A percentile compares a stretch with the other conserved stretches of the same genome.
Evolutionary conservation across 64 coral and sea anemone species (phyloP).

Genomic region (Stichodactyla mertensii): DNA sequence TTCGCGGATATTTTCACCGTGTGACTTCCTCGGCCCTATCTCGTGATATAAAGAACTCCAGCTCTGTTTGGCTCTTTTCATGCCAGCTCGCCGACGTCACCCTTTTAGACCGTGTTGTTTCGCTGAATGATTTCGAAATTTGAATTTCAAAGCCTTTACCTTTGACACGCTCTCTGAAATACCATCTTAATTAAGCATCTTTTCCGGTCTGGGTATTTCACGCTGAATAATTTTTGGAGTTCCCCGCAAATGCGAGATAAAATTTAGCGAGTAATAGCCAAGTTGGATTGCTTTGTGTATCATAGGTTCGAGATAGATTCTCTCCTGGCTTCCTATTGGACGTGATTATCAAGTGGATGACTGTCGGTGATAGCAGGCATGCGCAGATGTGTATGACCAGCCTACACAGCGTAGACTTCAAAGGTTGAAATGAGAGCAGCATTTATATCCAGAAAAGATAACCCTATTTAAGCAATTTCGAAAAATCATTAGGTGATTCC

Average conservation of each 20-base stretch:
- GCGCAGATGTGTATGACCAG: not conserved
- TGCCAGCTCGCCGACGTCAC: conserved; percentile 4
- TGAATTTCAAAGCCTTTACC: not conserved
- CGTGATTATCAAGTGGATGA: not conserved
- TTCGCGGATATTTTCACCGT: not conserved
- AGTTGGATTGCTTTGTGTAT: conserved; percentile 7
- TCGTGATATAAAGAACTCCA: not conserved
- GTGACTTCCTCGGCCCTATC: not conserved
- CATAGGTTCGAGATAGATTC: not conserved
- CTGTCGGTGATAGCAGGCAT: not conserved
- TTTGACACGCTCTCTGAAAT: conserved; percentile 1
- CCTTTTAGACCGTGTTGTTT: not conserved
- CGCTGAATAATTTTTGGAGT: conserved; percentile 11
- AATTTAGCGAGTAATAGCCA: conserved; percentile 17
- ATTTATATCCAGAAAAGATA: not conserved
- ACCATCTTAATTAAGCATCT: conserved; percentile 19
- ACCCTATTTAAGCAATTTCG: conserved; percentile 4
- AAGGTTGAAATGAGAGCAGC: not conserved
- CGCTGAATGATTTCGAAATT: not conserved
- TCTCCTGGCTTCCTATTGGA: not conserved
- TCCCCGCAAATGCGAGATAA: conserved; percentile 19
- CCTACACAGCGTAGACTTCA: not conserved
- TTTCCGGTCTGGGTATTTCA: conserved; percentile 13
- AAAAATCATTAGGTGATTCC: conserved; percentile 17
- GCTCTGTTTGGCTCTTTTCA: conserved; percentile 8